These are phyloP conservation scores for Anolis sagrei DNA, from an alignment of 2,113 vertebrate genomes.

Conservation along the genomic window DNA sequence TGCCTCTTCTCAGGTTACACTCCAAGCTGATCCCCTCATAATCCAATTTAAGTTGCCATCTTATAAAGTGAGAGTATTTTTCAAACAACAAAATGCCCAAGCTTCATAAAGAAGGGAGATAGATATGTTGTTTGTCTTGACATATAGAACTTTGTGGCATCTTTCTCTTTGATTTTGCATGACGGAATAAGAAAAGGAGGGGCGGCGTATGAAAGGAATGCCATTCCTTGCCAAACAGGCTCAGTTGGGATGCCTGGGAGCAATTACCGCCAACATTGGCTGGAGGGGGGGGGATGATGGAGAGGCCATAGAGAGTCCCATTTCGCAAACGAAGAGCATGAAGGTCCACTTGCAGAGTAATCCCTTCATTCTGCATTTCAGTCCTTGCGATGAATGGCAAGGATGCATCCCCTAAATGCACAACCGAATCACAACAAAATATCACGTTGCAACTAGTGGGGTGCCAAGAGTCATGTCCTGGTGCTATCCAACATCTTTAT, in stretches of 20 bases:
- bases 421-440: not conserved
- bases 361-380: too few species aligned
- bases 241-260: not conserved
- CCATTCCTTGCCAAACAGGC: not conserved
- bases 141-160: constrained; percentile 16
- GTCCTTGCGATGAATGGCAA: too few species aligned
- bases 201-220: not conserved
- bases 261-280: not conserved
- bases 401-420: not conserved
- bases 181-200: too few species aligned
- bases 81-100: not conserved
- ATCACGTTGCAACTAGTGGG: too few species aligned
- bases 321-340: too few species aligned
- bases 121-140: not conserved
- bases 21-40: constrained; percentile 62
- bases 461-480: too few species aligned
- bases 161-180: not conserved
- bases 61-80: constrained; percentile 56
- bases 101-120: constrained; percentile 33
- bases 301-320: too few species aligned
- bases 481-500: too few species aligned
- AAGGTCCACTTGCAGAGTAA: too few species aligned
- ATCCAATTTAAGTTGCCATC: constrained; percentile 70
- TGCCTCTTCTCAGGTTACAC: constrained; percentile 71
- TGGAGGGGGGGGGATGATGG: too few species aligned